Evolutionary conservation across 1,140 invertebrate species (phyloP).

Genomic region (Gryon sp.): DNA sequence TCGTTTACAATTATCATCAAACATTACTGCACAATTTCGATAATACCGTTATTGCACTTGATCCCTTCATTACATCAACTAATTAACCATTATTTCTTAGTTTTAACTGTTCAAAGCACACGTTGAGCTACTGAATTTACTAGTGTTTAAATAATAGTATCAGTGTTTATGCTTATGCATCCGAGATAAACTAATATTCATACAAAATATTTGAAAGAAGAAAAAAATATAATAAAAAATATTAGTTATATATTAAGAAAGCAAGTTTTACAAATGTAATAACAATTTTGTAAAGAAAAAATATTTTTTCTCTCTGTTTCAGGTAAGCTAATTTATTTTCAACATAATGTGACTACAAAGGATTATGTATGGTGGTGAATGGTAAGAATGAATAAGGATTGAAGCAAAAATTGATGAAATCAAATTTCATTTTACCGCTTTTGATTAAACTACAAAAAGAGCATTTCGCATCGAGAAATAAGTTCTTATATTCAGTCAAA

Average conservation of each 20-base stretch:
- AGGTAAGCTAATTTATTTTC: background rate
- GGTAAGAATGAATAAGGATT: background rate
- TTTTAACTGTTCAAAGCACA: slow-evolving; percentile 1
- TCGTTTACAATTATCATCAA: slow-evolving; percentile 49
- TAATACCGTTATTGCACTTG: slow-evolving; percentile 26
- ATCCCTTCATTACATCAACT: slow-evolving; percentile 12
- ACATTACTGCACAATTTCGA: slow-evolving; percentile 4
- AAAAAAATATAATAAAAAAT: no score
- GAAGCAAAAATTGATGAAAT: slow-evolving; percentile 5
- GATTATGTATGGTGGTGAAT: background rate
- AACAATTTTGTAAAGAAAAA: no score
- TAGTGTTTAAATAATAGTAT: no score
- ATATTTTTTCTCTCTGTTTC: slow-evolving; percentile 15
- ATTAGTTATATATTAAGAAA: no score
- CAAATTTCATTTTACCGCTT: background rate
- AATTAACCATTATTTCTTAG: slow-evolving; percentile 35
- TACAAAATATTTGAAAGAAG: no score
- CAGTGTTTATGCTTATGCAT: no score
- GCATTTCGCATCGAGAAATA: background rate
- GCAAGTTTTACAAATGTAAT: no score
- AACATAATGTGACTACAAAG: background rate
- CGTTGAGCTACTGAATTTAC: no score
- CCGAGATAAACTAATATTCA: no score
- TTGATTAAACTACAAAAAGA: slow-evolving; percentile 24
- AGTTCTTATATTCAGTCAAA: slow-evolving; percentile 29